Base-by-base conservation (phyloP, 2,888 invertebrate genomes). In the Acleris literana region DNA sequence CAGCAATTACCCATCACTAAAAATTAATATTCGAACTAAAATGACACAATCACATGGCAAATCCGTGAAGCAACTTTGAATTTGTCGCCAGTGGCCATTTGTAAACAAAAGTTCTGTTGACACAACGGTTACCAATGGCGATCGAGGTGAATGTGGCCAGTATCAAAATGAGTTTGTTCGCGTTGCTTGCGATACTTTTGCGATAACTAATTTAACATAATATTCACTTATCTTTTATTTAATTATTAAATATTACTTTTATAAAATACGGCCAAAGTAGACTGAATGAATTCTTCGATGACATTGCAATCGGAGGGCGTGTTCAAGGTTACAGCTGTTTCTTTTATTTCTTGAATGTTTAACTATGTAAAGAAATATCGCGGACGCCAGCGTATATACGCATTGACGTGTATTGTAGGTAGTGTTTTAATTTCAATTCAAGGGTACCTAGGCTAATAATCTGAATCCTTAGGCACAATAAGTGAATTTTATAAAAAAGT, bases 91-190 rank as follows among this genome's bases (percentile, higher is more conserved):
- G 81, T 80, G 75, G 87, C 85, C 88, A 88, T 88, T 90, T 87
- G 88, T 91, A 90, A 90, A 90, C 86, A 89, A 83, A 80, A 76
- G 80, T 82, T 83, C 80, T 90, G 90, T 92, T 92, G 92, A 88
- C 92, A 86, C 80, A 77, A 80, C 84, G 80, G 92, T 92, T 87
- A 85, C 90, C 87, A 90, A 84, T 87, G 80, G 84, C 83, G 79
- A 89, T 88, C 69, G 72, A 76, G 77, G 71, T 72, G 71, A 76
- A 84, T 81, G 81, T 84, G 86, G 87, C 88, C 88, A 86, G 87
- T 85, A 68, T 67, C 66, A 61, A 71, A 71, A 70, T 61, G 63
- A 64, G 75, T 76, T 43, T 68, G 73, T 75, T 78, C 68, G 75
- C 73, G 9, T 68, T 68, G 58, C 57, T 55, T 46, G 17, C 46